Base-by-base conservation (phyloP, 2,113 vertebrate species). In the Sialia sialis region DNA sequence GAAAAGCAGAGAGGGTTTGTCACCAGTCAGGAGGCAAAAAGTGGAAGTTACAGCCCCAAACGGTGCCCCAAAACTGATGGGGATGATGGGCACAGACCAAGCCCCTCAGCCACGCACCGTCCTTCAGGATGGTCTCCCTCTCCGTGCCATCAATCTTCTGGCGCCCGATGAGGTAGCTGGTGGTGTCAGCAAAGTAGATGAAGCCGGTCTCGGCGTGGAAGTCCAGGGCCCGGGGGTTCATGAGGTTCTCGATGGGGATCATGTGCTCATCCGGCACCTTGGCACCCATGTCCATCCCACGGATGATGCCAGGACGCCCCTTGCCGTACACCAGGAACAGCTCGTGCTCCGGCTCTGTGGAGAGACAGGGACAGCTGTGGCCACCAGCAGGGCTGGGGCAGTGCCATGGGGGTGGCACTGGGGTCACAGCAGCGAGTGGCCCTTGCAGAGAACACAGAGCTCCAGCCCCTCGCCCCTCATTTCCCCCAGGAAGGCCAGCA, bases 171-270 rank as follows among this genome's bases (percentile, higher is more conserved):
- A 99, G 98, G 97, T 99, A 99, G 90, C 98, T 99, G 94, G 99
- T 99, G 95, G 99, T 99, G 95, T 99, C 99, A 0, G 99, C 99
- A 3, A 99, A 99, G 97, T 99, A 99, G 97, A 99, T 99, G 97
- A 98, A 99, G 85, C 99, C 98, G 0, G 98, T 99, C 93, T 99
- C 99, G 0, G 99, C 98, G 0, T 99, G 99, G 97, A 99, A 99
- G 95, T 99, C 99, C 97, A 99, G 95, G 2, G 99, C 99, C 20
- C 99, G 96, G 16, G 99, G 99, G 91, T 99, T 99, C 98, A 99
- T 99, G 52, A 99, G 98, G 98, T 99, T 99, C 97, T 99, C 99
- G 1, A 99, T 99, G 93, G 99, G 99, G 88, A 99, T 99, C 98
- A 99, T 99, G 97, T 99, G 99, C 92, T 99, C 99, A 0, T 99